These are phyloP conservation scores for Nematostella vectensis DNA, from an alignment of 92 coral and sea anemone species.

Conservation along the genomic window DNA sequence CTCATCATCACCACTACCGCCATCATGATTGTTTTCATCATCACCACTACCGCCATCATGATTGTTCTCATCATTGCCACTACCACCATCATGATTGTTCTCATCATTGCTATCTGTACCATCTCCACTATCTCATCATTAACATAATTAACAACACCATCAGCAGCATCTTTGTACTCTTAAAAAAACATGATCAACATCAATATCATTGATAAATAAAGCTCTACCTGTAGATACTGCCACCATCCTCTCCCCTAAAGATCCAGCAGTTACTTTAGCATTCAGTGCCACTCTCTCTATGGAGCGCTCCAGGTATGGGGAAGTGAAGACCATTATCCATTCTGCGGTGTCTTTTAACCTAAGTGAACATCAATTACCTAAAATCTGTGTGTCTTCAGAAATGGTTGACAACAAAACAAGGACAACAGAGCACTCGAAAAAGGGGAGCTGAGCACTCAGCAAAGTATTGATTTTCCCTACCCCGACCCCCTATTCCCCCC, in stretches of 20 bases:
- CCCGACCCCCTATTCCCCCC: too few species aligned
- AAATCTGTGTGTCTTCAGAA: too few species aligned
- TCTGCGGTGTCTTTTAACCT: slow-evolving; percentile 90
- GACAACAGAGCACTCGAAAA: too few species aligned
- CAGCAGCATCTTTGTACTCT: too few species aligned
- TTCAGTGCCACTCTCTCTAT: slow-evolving; percentile 92
- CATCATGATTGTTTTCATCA: not conserved
- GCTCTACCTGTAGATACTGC: slow-evolving; percentile 95
- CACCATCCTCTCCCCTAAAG: slow-evolving; percentile 83
- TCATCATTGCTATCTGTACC: not conserved
- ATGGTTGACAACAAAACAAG: not conserved
- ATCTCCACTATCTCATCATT: not conserved
- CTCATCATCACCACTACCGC: not conserved
- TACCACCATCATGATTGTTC: not conserved
- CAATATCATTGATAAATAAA: too few species aligned
- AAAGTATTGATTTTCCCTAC: too few species aligned
- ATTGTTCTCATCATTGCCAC: not conserved
- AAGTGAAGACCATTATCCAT: slow-evolving; percentile 85
- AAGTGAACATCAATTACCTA: not conserved
- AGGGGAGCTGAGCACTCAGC: too few species aligned
- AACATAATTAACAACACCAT: too few species aligned
- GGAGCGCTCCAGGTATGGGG: slow-evolving; percentile 70
- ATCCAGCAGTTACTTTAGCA: slow-evolving; percentile 82
- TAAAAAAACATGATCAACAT: too few species aligned
- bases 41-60: not conserved